Evolutionary conservation across 2,888 invertebrate genomes (phyloP).

Genomic region (Alitta virens): DNA sequence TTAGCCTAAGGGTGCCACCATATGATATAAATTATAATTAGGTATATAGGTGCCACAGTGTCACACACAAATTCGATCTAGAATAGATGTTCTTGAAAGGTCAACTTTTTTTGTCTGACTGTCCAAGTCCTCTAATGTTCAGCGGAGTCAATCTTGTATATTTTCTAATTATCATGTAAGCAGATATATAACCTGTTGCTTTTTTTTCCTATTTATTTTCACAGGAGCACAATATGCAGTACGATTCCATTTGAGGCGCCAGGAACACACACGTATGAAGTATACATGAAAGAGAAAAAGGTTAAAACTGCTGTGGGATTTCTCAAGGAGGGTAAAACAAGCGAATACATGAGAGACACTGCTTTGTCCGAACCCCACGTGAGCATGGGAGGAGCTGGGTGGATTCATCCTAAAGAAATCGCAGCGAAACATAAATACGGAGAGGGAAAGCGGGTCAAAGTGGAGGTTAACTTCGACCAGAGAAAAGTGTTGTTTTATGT

Average conservation of each 20-base stretch:
- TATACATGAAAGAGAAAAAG: constrained; percentile 11
- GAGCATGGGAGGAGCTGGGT: constrained; percentile 17
- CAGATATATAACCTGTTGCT: no score
- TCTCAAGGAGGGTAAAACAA: constrained; percentile 8
- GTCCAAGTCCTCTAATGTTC: no score
- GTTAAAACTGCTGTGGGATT: constrained; percentile 15
- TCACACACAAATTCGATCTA: background rate
- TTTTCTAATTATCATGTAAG: no score
- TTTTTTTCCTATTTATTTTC: background rate
- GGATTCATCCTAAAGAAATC: constrained; percentile 17
- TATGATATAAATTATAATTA: no score
- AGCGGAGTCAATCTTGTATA: no score
- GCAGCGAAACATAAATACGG: constrained; percentile 1
- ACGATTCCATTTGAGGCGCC: background rate
- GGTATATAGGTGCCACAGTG: background rate
- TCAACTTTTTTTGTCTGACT: no score
- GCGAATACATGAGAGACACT: constrained; percentile 15
- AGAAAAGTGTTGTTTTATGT: constrained; percentile 6
- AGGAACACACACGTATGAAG: constrained; percentile 1
- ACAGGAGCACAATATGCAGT: background rate
- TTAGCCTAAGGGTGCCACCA: no score
- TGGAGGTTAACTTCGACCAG: constrained; percentile 9
- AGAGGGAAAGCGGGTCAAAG: constrained; percentile 9
- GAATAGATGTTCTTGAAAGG: no score
- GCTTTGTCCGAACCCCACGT: constrained; percentile 3